These are phyloP conservation scores for Chaetophractus vellerosus DNA, from an alignment of 2,797 vertebrate species.

Conservation along the genomic window DNA sequence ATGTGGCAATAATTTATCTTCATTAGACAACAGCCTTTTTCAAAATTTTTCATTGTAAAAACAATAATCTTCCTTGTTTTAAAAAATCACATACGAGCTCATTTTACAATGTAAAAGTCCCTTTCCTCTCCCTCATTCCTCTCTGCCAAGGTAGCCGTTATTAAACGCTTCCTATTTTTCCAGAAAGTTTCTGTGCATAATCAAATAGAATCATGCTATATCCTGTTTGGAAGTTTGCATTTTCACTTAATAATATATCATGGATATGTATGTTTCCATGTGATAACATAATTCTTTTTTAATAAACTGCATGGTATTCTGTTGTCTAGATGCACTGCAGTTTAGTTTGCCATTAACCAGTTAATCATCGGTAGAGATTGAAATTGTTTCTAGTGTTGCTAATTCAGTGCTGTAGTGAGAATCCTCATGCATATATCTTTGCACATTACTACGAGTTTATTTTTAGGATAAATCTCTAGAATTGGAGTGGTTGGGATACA, in stretches of 20 bases:
- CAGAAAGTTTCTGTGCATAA: neutral
- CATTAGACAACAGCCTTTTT: neutral
- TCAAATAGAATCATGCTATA: neutral
- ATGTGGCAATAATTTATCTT: neutral
- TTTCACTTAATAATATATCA: neutral
- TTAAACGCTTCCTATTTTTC: neutral
- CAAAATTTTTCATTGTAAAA: constrained; percentile 39
- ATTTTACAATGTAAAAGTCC: neutral
- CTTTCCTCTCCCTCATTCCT: neutral
- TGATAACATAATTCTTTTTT: neutral
- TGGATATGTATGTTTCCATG: neutral
- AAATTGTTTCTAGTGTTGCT: neutral
- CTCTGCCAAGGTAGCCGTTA: neutral
- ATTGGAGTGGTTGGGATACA: neutral
- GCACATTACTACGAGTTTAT: neutral
- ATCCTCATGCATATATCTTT: neutral
- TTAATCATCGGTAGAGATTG: neutral
- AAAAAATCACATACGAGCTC: neutral
- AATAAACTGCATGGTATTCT: neutral
- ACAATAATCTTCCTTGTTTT: neutral
- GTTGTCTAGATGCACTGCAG: neutral
- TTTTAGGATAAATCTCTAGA: neutral
- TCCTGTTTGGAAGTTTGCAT: neutral
- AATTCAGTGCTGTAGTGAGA: neutral
- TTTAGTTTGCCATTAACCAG: neutral